These are phyloP conservation scores for Platichthys stellatus DNA, from an alignment of 2,113 vertebrate genomes.

Conservation along the genomic window DNA sequence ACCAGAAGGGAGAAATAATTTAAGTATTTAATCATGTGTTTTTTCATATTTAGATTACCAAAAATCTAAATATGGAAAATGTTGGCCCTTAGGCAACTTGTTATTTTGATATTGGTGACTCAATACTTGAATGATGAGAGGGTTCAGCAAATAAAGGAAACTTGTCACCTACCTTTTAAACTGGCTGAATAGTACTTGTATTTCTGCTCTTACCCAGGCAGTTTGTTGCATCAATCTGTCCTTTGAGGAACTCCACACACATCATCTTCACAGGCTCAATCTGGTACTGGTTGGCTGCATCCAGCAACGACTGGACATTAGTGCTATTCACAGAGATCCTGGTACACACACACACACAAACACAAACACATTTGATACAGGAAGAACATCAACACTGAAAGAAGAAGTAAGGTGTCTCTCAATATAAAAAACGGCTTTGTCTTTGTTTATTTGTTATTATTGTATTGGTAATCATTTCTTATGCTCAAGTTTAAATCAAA, in stretches of 20 bases:
- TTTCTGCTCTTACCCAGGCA: slow-evolving; percentile 88
- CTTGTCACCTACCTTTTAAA: too few species aligned
- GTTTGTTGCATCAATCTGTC: slow-evolving; percentile 97
- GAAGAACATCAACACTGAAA: not conserved
- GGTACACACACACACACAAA: slow-evolving; percentile 24
- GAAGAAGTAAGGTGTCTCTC: too few species aligned
- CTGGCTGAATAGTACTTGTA: not conserved
- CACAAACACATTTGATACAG: not conserved
- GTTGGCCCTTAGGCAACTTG: not conserved
- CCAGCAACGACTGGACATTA: slow-evolving; percentile 95
- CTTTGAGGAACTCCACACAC: slow-evolving; percentile 98
- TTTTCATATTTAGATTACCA: not conserved
- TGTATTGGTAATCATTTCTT: not conserved
- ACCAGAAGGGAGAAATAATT: not conserved
- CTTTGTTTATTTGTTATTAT: not conserved
- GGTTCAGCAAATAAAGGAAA: not conserved
- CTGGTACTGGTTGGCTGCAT: slow-evolving; percentile 98
- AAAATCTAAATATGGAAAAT: not conserved
- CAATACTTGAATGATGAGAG: not conserved
- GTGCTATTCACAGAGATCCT: slow-evolving; percentile 98
- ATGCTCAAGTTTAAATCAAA: not conserved
- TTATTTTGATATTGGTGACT: not conserved
- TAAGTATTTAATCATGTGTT: not conserved
- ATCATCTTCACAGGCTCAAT: slow-evolving; percentile 99
- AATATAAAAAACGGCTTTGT: not conserved